Conservation (phyloP, 1,140 invertebrate genomes). For the Limonius californicus region DNA sequence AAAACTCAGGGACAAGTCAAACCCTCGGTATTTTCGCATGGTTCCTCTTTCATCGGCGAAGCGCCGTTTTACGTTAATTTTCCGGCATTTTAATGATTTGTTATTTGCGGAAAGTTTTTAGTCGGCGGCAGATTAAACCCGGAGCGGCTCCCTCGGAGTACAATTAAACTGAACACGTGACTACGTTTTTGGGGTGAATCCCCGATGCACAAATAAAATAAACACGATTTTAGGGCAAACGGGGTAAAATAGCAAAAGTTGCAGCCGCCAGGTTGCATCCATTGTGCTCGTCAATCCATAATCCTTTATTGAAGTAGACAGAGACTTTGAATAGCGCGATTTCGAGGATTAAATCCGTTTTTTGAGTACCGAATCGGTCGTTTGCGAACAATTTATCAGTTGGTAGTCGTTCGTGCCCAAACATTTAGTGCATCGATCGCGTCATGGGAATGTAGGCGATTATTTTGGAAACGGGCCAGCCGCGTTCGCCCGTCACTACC, state of each 20-base stretch:
- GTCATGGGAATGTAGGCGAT: not conserved
- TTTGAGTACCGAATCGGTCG: not conserved
- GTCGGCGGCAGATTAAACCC: not conserved
- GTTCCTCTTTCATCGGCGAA: too few species aligned
- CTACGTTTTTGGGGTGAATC: slow-evolving; percentile 1
- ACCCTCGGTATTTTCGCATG: too few species aligned
- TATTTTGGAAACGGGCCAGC: slow-evolving; percentile 4
- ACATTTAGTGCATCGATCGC: slow-evolving; percentile 5
- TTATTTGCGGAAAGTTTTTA: not conserved
- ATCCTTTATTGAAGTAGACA: slow-evolving; percentile 7
- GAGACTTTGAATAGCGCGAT: not conserved
- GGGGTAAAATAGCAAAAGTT: slow-evolving; percentile 26
- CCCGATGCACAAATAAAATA: slow-evolving; percentile 1
- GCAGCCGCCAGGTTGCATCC: slow-evolving; percentile 17
- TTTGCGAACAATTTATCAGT: not conserved
- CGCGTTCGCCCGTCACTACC: slow-evolving; percentile 23
- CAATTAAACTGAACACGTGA: slow-evolving; percentile 5
- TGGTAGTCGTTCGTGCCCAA: not conserved
- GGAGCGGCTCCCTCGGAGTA: not conserved
- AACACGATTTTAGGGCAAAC: slow-evolving; percentile 26
- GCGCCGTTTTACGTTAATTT: too few species aligned
- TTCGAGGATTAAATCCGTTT: not conserved
- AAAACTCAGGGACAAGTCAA: not conserved
- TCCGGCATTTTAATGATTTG: too few species aligned
- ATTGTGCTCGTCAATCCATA: not conserved